Percentiles rank a stretch among this genome's conserved stretches.
Evolutionary conservation across 30 jellyfish, hydroid and myxozoan species (phyloP).

Genomic region (Turritopsis rubra): DNA sequence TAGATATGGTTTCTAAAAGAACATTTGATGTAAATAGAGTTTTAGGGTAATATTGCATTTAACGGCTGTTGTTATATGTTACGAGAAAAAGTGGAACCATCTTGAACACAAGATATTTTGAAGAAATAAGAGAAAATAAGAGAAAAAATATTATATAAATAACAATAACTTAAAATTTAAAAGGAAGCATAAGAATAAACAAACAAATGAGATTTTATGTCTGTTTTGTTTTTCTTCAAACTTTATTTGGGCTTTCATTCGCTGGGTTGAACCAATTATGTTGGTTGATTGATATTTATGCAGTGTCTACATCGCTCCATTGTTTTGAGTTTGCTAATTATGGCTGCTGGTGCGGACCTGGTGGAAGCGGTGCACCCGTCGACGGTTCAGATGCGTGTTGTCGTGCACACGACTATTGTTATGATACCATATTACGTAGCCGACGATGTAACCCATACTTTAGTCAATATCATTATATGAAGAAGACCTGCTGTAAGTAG

Average conservation of each 20-base stretch:
- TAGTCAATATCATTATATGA: slow-evolving; percentile 41
- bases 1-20: too few relatives aligned
- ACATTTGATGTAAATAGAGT: too few relatives aligned
- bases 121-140: not conserved
- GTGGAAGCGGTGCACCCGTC: slow-evolving; percentile 91
- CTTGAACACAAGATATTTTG: too few relatives aligned
- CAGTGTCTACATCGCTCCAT: slow-evolving; percentile 30
- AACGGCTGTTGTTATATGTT: too few relatives aligned
- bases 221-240: not conserved
- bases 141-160: too few relatives aligned
- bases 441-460: slow-evolving; percentile 68
- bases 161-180: too few relatives aligned
- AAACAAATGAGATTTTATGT: not conserved
- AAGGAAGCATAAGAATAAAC: not conserved
- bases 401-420: slow-evolving; percentile 80
- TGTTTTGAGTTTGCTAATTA: slow-evolving; percentile 76
- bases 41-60: too few relatives aligned
- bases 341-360: slow-evolving; percentile 99
- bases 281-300: slow-evolving; percentile 62
- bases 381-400: slow-evolving; percentile 86
- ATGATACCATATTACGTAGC: slow-evolving; percentile 41
- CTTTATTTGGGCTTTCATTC: not conserved
- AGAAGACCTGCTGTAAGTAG: slow-evolving; percentile 79
- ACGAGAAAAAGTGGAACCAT: too few relatives aligned
- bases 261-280: slow-evolving; percentile 41